Evolutionary conservation across 2,888 invertebrate genomes (phyloP).

Genomic region (Phaedon cochleariae): DNA sequence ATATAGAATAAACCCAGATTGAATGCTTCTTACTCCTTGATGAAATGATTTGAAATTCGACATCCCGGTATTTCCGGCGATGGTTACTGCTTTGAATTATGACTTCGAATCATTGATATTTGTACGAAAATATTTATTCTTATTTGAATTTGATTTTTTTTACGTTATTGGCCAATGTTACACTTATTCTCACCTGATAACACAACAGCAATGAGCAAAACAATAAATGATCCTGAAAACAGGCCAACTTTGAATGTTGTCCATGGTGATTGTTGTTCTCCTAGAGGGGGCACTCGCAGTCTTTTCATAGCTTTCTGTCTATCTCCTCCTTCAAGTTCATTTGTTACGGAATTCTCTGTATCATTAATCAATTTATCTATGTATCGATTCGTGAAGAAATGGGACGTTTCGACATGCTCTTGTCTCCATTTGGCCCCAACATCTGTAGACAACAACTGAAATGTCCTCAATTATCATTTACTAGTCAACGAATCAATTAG

Average conservation of each 20-base stretch:
- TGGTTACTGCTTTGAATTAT: too few species aligned
- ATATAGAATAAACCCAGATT: too few species aligned
- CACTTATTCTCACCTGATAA: conserved; percentile 73
- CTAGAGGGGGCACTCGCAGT: conserved; percentile 83
- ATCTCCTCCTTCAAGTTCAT: conserved; percentile 80
- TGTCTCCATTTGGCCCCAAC: conserved; percentile 81
- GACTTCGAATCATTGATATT: too few species aligned
- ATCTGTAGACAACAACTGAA: conserved; percentile 66
- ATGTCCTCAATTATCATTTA: background rate
- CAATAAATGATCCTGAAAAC: conserved; percentile 83
- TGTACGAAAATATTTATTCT: too few species aligned
- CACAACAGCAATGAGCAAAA: conserved; percentile 76
- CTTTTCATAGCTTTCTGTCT: conserved; percentile 88
- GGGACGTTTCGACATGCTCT: conserved; percentile 81
- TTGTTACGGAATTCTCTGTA: conserved; percentile 76
- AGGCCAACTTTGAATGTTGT: conserved; percentile 86
- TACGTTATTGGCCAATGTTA: too few species aligned
- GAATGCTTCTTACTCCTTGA: too few species aligned
- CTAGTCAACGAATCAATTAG: too few species aligned
- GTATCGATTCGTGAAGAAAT: conserved; percentile 86
- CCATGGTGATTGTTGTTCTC: conserved; percentile 84
- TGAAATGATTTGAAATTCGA: too few species aligned
- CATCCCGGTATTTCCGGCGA: too few species aligned
- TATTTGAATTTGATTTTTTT: too few species aligned
- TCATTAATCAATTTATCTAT: conserved; percentile 84